phyloP scores from a whole-genome alignment of 2,797 vertebrate species.

The Myoxocephalus aenaeus region DNA sequence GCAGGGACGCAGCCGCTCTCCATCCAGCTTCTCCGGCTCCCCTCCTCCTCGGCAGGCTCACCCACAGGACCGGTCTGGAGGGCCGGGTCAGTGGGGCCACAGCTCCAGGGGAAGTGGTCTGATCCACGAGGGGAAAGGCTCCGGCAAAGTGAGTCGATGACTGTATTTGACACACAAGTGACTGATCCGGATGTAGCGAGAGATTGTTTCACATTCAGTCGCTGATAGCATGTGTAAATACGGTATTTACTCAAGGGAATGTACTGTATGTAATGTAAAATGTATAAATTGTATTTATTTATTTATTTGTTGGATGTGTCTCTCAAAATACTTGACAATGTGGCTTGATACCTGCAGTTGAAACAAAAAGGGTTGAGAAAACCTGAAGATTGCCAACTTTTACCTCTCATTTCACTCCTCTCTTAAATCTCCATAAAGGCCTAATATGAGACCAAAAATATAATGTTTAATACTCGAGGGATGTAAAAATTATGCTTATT shows the following conservation, averaged over 20 bases:
- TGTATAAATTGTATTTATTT: constrained; percentile 87
- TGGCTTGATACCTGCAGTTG: constrained; percentile 66
- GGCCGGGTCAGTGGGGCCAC: constrained; percentile 84
- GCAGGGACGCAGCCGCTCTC: constrained; percentile 91
- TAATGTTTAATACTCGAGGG: constrained; percentile 65
- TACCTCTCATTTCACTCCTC: constrained; percentile 76
- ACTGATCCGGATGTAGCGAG: constrained; percentile 51
- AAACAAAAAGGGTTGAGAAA: constrained; percentile 58
- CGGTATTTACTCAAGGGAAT: constrained; percentile 84
- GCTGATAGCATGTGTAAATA: constrained; percentile 84
- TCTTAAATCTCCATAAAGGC: constrained; percentile 63
- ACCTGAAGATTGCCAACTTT: constrained; percentile 77
- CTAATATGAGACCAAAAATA: constrained; percentile 76
- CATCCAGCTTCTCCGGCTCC: constrained; percentile 91
- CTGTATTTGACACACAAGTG: constrained; percentile 34
- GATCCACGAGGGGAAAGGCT: constrained; percentile 83
- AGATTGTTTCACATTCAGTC: constrained; percentile 53
- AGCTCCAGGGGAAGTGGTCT: constrained; percentile 82
- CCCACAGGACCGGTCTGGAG: constrained; percentile 63
- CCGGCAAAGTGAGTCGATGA: constrained; percentile 91
- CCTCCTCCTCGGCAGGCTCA: constrained; percentile 89
- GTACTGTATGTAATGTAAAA: constrained; percentile 87
- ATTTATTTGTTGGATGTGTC: constrained; percentile 79
- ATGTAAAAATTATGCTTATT: constrained; percentile 64
- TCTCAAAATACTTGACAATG: constrained; percentile 71